Conservation (phyloP, 2,113 vertebrate species). For the Gasterosteus aculeatus region DNA sequence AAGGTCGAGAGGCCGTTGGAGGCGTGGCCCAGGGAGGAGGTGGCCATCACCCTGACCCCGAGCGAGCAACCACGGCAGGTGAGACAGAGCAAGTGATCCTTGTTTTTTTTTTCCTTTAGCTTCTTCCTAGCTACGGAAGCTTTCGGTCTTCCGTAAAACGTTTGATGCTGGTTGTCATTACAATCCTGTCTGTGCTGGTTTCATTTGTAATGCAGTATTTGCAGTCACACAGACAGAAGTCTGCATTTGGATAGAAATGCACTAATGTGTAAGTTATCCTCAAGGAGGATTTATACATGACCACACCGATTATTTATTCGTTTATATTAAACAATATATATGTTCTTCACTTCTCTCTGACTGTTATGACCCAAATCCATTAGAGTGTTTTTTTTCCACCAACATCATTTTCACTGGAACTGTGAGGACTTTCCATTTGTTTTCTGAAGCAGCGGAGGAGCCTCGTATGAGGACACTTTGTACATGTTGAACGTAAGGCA, state of each 20-base stretch:
- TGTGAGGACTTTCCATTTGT: not conserved
- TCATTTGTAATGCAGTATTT: not conserved
- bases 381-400: slow-evolving; percentile 62
- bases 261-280: not conserved
- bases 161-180: slow-evolving; percentile 1
- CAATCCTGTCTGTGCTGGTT: not conserved
- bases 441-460: not conserved
- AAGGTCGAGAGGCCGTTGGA: slow-evolving; percentile 55
- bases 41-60: slow-evolving; percentile 68
- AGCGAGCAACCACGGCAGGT: slow-evolving; percentile 77
- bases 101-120: not conserved
- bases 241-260: not conserved
- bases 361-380: slow-evolving; percentile 58
- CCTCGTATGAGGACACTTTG: not conserved
- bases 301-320: not conserved
- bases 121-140: too few relatives aligned
- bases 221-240: not conserved
- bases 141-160: not conserved
- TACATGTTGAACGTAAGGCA: not conserved
- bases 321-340: too few relatives aligned
- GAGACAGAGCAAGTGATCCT: slow-evolving; percentile 9
- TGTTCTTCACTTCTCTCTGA: not conserved
- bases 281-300: not conserved
- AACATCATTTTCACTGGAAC: not conserved
- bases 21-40: slow-evolving; percentile 65